Evolutionary conservation across 2,888 invertebrate genomes (phyloP).

Genomic region (Clostera curtula): DNA sequence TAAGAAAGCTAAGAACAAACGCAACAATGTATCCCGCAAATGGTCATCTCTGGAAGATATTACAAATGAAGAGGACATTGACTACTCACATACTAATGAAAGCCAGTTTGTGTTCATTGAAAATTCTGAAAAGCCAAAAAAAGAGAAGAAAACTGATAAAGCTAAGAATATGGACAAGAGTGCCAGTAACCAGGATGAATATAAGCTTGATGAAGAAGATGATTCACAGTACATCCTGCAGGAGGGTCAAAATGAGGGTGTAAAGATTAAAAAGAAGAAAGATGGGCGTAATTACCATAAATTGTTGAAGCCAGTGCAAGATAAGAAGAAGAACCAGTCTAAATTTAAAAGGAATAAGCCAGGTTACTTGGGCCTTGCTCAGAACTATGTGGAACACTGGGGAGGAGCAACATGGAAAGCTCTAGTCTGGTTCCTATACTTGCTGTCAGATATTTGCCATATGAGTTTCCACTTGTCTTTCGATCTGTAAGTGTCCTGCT

Average conservation of each 20-base stretch:
- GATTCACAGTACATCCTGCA: slow-evolving; percentile 49
- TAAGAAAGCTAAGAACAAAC: slow-evolving; percentile 61
- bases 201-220: slow-evolving; percentile 49
- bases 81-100: slow-evolving; percentile 42
- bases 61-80: slow-evolving; percentile 52
- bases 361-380: slow-evolving; percentile 58
- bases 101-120: slow-evolving; percentile 68
- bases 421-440: slow-evolving; percentile 84
- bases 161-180: slow-evolving; percentile 39
- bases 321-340: slow-evolving; percentile 65
- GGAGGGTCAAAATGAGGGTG: slow-evolving; percentile 46
- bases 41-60: slow-evolving; percentile 77
- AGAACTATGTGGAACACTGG: slow-evolving; percentile 71
- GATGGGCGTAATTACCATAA: slow-evolving; percentile 57
- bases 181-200: slow-evolving; percentile 38
- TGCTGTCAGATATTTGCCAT: slow-evolving; percentile 86
- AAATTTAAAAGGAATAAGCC: slow-evolving; percentile 58
- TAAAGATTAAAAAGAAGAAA: slow-evolving; percentile 63
- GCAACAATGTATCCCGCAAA: slow-evolving; percentile 63
- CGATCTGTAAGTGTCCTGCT: slow-evolving; percentile 79
- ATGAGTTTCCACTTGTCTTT: slow-evolving; percentile 83
- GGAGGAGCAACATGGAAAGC: slow-evolving; percentile 76
- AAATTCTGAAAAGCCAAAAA: slow-evolving; percentile 59
- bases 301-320: slow-evolving; percentile 44
- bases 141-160: slow-evolving; percentile 54